Evolutionary conservation across 1,140 invertebrate species (phyloP).

Genomic region (Drosophila yakuba): DNA sequence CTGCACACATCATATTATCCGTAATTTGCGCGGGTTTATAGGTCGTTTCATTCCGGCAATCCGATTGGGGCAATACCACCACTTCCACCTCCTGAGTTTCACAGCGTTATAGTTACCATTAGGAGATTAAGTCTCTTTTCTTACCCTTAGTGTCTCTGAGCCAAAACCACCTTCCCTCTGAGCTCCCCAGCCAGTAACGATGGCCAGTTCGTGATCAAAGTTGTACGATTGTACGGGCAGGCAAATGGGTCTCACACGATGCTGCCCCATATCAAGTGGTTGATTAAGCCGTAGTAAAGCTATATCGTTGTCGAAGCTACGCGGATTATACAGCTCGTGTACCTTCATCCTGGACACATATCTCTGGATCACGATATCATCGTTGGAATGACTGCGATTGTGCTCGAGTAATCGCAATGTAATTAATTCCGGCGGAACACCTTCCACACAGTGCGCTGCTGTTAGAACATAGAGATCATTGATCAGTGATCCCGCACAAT

Average conservation of each 20-base stretch:
- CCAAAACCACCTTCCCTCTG: constrained; percentile 86
- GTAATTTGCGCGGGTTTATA: constrained; percentile 63
- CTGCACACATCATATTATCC: constrained; percentile 86
- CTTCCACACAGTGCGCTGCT: constrained; percentile 72
- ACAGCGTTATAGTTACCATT: fast-evolving
- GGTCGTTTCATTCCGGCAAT: constrained; percentile 57
- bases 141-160: constrained; percentile 84
- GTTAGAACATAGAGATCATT: constrained; percentile 84
- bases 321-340: constrained; percentile 89
- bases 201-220: constrained; percentile 85
- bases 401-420: constrained; percentile 89
- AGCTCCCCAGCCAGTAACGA: constrained; percentile 90
- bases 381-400: constrained; percentile 76
- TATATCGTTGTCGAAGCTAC: constrained; percentile 92
- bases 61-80: constrained; percentile 72
- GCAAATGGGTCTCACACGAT: constrained; percentile 89
- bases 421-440: constrained; percentile 88
- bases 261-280: constrained; percentile 87
- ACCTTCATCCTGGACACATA: constrained; percentile 71
- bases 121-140: fast-evolving
- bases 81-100: constrained; percentile 86
- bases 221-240: constrained; percentile 88
- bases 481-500: constrained; percentile 90
- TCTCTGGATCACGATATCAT: constrained; percentile 44
- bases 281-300: constrained; percentile 89